phyloP scores from a whole-genome alignment of 2,113 vertebrate genomes.

The Dissostichus mawsoni region DNA sequence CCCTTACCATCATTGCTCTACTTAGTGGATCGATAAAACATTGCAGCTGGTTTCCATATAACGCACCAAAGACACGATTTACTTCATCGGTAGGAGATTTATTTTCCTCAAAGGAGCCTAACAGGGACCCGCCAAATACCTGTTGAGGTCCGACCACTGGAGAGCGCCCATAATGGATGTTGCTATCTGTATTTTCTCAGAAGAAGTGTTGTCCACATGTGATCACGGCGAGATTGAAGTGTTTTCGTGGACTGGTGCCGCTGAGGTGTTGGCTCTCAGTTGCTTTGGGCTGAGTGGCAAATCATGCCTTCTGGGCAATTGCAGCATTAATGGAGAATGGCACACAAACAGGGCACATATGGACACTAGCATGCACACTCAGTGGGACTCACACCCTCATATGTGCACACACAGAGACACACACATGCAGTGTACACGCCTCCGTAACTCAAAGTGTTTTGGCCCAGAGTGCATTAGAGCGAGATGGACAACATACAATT shows the following conservation, averaged over 20 bases:
- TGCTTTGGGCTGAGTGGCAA: slow-evolving; percentile 65
- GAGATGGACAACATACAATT: background rate
- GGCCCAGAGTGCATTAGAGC: background rate
- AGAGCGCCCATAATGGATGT: no score
- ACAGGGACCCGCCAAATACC: no score
- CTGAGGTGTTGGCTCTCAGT: slow-evolving; percentile 50
- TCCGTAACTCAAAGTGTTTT: background rate
- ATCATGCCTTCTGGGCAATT: slow-evolving; percentile 62
- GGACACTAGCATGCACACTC: slow-evolving; percentile 41
- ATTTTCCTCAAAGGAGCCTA: no score
- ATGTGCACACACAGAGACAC: slow-evolving; percentile 21
- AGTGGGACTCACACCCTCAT: slow-evolving; percentile 9
- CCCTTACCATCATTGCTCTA: no score
- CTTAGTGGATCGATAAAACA: no score
- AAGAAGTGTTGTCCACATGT: slow-evolving; percentile 22
- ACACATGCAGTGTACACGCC: background rate
- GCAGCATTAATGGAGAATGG: slow-evolving; percentile 68
- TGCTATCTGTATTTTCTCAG: slow-evolving; percentile 17
- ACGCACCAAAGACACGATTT: no score
- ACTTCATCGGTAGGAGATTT: no score
- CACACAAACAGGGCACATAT: slow-evolving; percentile 66
- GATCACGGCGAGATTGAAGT: slow-evolving; percentile 81
- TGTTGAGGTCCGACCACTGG: no score
- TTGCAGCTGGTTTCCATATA: no score
- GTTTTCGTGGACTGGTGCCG: slow-evolving; percentile 67